Conservation (phyloP, 2,888 invertebrate species). For the Perithous albicinctus region DNA sequence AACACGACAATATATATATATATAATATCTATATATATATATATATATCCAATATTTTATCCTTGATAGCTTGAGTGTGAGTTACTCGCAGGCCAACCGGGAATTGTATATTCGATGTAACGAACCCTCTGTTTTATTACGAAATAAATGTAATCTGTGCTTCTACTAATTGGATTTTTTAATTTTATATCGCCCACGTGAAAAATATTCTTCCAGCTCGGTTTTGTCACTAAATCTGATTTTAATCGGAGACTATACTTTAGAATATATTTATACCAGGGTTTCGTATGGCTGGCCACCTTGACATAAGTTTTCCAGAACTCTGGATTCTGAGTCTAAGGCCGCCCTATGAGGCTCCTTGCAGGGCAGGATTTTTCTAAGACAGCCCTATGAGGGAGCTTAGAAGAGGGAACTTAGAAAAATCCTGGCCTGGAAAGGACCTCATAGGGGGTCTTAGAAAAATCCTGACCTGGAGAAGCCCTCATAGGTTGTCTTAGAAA, state of each 20-base stretch:
- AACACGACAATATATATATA: background rate
- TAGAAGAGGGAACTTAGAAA: no score
- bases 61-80: slow-evolving; percentile 20
- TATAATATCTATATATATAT: slow-evolving; percentile 10
- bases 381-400: no score
- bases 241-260: background rate
- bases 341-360: no score
- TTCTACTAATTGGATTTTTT: slow-evolving; percentile 67
- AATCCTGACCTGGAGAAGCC: no score
- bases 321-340: no score
- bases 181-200: background rate
- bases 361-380: no score
- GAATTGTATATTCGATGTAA: slow-evolving; percentile 67
- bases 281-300: no score
- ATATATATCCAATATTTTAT: slow-evolving; percentile 27
- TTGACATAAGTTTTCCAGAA: no score
- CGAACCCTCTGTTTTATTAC: slow-evolving; percentile 61
- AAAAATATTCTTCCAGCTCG: background rate
- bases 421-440: no score
- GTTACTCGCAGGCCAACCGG: slow-evolving; percentile 39
- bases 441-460: no score
- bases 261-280: no score
- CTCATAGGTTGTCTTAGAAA: no score
- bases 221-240: background rate
- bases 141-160: slow-evolving; percentile 74